Conservation (phyloP, 2,888 invertebrate species). For the Panopea generosa region DNA sequence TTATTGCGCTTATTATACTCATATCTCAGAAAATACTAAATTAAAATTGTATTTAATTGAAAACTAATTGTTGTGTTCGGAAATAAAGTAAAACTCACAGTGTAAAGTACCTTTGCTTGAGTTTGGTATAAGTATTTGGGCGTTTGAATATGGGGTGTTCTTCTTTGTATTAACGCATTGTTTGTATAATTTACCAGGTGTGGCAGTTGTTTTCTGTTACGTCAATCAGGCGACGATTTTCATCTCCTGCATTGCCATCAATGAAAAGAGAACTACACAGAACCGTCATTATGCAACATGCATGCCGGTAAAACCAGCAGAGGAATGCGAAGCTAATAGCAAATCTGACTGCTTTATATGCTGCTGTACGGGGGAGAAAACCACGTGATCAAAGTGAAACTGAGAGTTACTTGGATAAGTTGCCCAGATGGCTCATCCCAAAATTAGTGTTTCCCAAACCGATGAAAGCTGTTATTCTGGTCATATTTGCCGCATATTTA, state of each 20-base stretch:
- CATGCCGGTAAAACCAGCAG: conserved; percentile 43
- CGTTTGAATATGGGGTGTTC: too few relatives aligned
- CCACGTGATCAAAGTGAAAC: conserved; percentile 54
- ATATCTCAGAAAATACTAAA: too few relatives aligned
- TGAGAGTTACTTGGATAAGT: conserved; percentile 67
- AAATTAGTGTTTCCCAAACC: conserved; percentile 50
- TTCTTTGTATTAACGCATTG: too few relatives aligned
- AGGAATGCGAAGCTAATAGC: conserved; percentile 40
- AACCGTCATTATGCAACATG: conserved; percentile 66
- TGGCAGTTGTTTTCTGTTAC: conserved; percentile 78
- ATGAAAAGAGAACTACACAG: conserved; percentile 70
- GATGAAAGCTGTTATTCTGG: conserved; percentile 62
- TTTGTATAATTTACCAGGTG: too few relatives aligned
- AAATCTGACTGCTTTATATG: conserved; percentile 15
- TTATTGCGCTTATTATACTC: too few relatives aligned
- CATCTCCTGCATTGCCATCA: conserved; percentile 75
- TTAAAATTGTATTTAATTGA: too few relatives aligned
- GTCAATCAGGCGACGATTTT: conserved; percentile 78
- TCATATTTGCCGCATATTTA: conserved; percentile 67
- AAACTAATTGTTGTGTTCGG: too few relatives aligned
- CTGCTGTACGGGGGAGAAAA: conserved; percentile 81
- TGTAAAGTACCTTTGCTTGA: too few relatives aligned
- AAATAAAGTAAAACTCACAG: too few relatives aligned
- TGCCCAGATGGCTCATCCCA: conserved; percentile 62
- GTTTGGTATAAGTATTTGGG: too few relatives aligned